Evolutionary conservation across 2,888 invertebrate genomes (phyloP), one percentile per base, ranked within the genome.

Genomic region (Vanessa cardui): DNA sequence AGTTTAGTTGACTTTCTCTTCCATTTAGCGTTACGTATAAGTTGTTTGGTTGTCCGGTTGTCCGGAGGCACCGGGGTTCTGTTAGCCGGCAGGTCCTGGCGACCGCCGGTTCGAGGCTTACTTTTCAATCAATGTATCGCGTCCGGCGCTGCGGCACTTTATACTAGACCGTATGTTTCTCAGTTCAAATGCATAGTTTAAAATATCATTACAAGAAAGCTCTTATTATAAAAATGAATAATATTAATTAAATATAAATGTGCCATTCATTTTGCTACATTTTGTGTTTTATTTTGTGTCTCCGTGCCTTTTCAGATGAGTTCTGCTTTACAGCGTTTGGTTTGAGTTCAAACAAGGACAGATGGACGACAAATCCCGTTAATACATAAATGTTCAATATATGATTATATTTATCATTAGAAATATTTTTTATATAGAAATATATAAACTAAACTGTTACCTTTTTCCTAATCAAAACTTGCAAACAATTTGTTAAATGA

Each of bases 221-320:
- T 92, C 87, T 92, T 89, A 92, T 90, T 90, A 92, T 92, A 90
- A 92, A 92, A 92, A 91, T 90, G 89, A 88, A 92, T 92, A 92
- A 92, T 93, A 87, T 88, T 93, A 93, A 93, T 93, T 92, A 93
- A 93, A 91, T 90, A 92, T 92, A 92, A 92, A 93, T 92, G 93
- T 93, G 93, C 93, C 93, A 93, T 93, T 92, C 93, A 92, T 93
- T 93, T 93, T 93, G 93, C 92, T 92, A 92, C 45, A 82, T 82
- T 77, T 81, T 83, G 90, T 84, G 90, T 92, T 93, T 92, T 83
- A 90, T 93, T 92, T 69, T 54, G 20, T 58, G 2, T 16, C 0
- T 54, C 31, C n/a, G 6, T 16, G 12, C 50, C 15, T 50, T 50
- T 20, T 21, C 39, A 39, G 39, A 39, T 39, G 39, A 12, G 4